A percentile compares a stretch with the other conserved stretches of the same genome.
Conservation (phyloP, 2,888 invertebrate species). For the Sarcophaga variegata region DNA sequence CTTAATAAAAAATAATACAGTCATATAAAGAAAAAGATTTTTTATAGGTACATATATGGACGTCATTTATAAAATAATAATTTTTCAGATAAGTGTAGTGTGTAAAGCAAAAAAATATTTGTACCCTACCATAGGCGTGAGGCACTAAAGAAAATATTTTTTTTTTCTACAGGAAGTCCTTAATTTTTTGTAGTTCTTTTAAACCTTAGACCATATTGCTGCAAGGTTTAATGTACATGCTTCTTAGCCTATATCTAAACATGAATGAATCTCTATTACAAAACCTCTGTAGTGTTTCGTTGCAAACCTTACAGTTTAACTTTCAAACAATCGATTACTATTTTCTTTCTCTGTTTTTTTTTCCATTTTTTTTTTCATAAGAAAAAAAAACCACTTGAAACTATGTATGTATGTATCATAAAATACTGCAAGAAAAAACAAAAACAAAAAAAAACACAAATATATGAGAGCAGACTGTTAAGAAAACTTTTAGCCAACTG, state of each 20-base stretch:
- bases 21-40: constrained; percentile 14
- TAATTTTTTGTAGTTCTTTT: too few species aligned
- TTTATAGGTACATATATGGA: too few species aligned
- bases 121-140: too few species aligned
- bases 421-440: constrained; percentile 16
- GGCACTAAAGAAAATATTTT: too few species aligned
- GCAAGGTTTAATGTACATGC: too few species aligned
- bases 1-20: not conserved
- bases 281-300: too few species aligned
- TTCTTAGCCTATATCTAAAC: too few species aligned
- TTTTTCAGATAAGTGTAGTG: constrained; percentile 49
- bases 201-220: too few species aligned
- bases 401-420: not conserved
- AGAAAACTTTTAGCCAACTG: constrained; percentile 55
- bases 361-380: constrained; percentile 5
- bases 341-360: too few species aligned
- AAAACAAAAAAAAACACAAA: constrained; percentile 11
- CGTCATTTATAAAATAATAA: constrained; percentile 50
- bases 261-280: too few species aligned
- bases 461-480: not conserved
- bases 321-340: not conserved
- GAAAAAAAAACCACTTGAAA: not conserved
- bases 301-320: not conserved
- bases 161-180: too few species aligned
- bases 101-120: not conserved